phyloP scores from a whole-genome alignment of 2,888 invertebrate species.

The Troides helena region DNA sequence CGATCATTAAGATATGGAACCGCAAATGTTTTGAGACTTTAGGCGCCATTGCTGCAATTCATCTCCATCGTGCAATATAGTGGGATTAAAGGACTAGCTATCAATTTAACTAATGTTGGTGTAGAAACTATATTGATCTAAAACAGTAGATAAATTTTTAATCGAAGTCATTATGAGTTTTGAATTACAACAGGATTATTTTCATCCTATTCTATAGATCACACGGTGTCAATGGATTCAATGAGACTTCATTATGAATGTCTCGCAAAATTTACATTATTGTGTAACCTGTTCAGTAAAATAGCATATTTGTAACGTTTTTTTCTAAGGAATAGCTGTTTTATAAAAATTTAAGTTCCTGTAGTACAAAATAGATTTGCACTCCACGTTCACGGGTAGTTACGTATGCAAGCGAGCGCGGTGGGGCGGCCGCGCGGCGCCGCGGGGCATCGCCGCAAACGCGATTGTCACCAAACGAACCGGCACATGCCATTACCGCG shows the following conservation, averaged over 20 bases:
- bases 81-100: no score
- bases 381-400: constrained; percentile 33
- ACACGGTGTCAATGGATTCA: background rate
- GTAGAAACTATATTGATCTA: no score
- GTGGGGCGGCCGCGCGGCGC: constrained; percentile 43
- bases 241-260: background rate
- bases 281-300: background rate
- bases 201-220: no score
- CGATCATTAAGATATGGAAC: no score
- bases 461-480: constrained; percentile 75
- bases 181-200: no score
- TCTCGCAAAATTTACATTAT: background rate
- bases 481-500: constrained; percentile 56
- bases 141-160: no score
- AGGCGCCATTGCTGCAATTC: no score
- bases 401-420: constrained; percentile 39
- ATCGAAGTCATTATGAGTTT: no score
- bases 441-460: constrained; percentile 60
- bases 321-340: background rate
- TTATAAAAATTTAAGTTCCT: constrained; percentile 8
- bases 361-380: constrained; percentile 30
- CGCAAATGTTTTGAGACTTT: no score
- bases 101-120: no score
- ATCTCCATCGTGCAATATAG: no score
- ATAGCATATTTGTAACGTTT: background rate